Base-by-base conservation (phyloP, 2,888 invertebrate species). In the Ypsolopha scabrella region DNA sequence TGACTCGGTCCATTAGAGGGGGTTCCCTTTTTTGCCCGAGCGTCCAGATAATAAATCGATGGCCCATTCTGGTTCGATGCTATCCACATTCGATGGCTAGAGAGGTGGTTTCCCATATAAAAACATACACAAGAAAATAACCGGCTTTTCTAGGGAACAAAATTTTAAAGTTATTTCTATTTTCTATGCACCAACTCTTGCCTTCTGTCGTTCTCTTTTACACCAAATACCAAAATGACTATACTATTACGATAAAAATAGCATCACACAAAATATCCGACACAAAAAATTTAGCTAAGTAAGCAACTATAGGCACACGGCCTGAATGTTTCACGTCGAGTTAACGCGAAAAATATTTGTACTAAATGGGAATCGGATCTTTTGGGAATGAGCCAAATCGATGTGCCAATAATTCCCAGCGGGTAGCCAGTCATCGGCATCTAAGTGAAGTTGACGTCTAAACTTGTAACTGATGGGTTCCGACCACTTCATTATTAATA, bases 1-100 rank as follows among this genome's bases (percentile, higher is more conserved):
- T 85, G 83, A 80, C 80, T 74, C 70, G 69, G 67, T 76, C 82
- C 79, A 85, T 85, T 82, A 83, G 76, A 54, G 63, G 41, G 38
- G 45, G 48, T 49, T n/a, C 54, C 54, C 52, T 52, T 52, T 54
- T 51, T 54, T 54, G 52, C 54, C 54, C 52, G 43, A 54, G 52
- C 48, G 38, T 52, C 49, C 53, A 48, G 43, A 50, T 53, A 53
- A 53, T 49, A 53, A 53, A 53, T 53, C 37, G 52, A 52, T 52
- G 46, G 50, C 51, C 45, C 34, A 44, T 51, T 45, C 51, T 34
- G 10, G 44, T 43, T 43, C 13, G 49, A 10, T 49, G n/a, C 39
- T 37, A 3, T 39, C 11, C 39, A 9, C 39, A 39, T 39, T n/a
- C 1, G 39, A n/a, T 4, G 24, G 24, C 24, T 24, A 24, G 24